Percentiles rank a stretch among this genome's conserved stretches.
Evolutionary conservation across 2,888 invertebrate genomes (phyloP).

Genomic region (Leucophenga maculata): DNA sequence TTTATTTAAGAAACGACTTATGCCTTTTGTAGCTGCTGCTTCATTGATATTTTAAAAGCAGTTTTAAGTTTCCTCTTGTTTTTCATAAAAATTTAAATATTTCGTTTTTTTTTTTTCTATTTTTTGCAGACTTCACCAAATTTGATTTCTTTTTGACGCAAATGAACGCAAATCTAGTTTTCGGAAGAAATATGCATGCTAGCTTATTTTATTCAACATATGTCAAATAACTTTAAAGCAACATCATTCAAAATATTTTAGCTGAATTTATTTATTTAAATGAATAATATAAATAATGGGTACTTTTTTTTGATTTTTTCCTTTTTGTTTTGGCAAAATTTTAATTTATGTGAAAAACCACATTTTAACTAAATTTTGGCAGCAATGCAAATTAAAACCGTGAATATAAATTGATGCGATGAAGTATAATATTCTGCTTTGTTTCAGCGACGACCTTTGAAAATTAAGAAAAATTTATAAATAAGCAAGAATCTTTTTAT

Average conservation of each 20-base stretch:
- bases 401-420: not conserved
- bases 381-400: constrained; percentile 28
- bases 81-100: no score
- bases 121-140: no score
- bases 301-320: no score
- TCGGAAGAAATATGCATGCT: not conserved
- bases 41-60: not conserved
- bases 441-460: constrained; percentile 52
- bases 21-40: constrained; percentile 5
- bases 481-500: constrained; percentile 14
- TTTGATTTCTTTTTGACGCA: no score
- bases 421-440: constrained; percentile 10
- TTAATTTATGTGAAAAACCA: not conserved
- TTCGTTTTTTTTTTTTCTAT: no score
- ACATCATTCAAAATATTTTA: not conserved
- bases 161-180: not conserved
- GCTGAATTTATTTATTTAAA: constrained; percentile 4
- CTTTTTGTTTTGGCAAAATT: not conserved
- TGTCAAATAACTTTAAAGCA: constrained; percentile 6
- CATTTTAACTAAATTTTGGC: constrained; percentile 22
- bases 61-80: not conserved
- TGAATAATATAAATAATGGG: not conserved
- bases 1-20: not conserved
- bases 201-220: not conserved
- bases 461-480: constrained; percentile 46